phyloP scores from a whole-genome alignment of 1,140 invertebrate genomes.

The Vollenhovia emeryi region DNA sequence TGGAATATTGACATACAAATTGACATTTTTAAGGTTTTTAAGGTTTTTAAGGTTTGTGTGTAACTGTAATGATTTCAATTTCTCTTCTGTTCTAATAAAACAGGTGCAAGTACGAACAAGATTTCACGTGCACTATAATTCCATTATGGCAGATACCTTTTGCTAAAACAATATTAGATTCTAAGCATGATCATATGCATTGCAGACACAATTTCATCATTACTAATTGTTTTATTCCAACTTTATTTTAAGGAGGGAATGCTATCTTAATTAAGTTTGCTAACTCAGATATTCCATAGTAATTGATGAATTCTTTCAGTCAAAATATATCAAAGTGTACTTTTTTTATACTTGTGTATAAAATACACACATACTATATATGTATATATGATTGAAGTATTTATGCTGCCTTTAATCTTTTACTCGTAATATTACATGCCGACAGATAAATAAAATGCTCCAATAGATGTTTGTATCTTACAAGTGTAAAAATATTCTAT shows the following conservation, averaged over 20 bases:
- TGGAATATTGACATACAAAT: constrained; percentile 64
- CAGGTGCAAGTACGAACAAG: constrained; percentile 60
- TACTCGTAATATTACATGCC: constrained; percentile 1
- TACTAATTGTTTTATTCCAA: constrained; percentile 41
- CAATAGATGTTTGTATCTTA: not conserved
- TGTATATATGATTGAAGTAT: too few species aligned
- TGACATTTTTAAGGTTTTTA: constrained; percentile 51
- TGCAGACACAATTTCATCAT: constrained; percentile 49
- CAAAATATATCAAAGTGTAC: constrained; percentile 1
- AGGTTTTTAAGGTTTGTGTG: constrained; percentile 47
- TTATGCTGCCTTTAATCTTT: constrained; percentile 28
- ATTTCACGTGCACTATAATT: constrained; percentile 50
- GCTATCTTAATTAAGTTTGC: constrained; percentile 48
- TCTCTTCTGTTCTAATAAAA: constrained; percentile 66
- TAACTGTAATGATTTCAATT: constrained; percentile 59
- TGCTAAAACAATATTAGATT: constrained; percentile 59
- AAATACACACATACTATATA: too few species aligned
- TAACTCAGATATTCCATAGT: constrained; percentile 27
- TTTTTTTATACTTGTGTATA: too few species aligned
- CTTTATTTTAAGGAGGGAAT: constrained; percentile 27
- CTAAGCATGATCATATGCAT: constrained; percentile 58
- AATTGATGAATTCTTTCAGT: not conserved
- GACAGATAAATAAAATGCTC: not conserved
- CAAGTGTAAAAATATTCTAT: not conserved
- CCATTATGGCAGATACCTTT: constrained; percentile 64